Percentiles rank a stretch among this genome's conserved stretches.
Evolutionary conservation across 2,888 invertebrate species (phyloP).

Genomic region (Eumerus sabulonum): DNA sequence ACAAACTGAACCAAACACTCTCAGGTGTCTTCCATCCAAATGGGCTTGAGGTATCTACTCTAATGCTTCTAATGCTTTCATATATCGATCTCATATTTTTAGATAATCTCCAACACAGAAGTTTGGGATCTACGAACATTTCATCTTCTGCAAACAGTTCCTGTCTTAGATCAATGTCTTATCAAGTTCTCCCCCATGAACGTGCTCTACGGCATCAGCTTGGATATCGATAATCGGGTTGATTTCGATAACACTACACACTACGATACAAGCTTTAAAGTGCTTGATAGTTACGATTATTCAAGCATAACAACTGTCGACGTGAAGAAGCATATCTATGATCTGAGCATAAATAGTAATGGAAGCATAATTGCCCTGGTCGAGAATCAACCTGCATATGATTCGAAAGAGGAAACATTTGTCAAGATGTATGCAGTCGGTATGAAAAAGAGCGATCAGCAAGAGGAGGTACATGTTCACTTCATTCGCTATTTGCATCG

Average conservation of each 20-base stretch:
- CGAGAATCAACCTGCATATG: conserved; percentile 92
- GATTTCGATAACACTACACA: conserved; percentile 87
- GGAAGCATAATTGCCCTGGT: conserved; percentile 95
- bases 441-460: conserved; percentile 90
- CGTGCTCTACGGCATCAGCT: conserved; percentile 91
- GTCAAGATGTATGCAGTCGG: conserved; percentile 97
- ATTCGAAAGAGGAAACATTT: conserved; percentile 91
- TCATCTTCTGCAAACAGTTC: conserved; percentile 95
- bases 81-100: conserved; percentile 65
- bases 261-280: conserved; percentile 95
- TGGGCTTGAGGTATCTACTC: conserved; percentile 87
- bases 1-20: conserved; percentile 96
- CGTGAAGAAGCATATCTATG: conserved; percentile 93
- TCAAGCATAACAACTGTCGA: conserved; percentile 96
- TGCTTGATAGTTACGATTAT: conserved; percentile 96
- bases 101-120: conserved; percentile 97
- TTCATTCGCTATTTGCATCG: conserved; percentile 64
- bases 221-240: conserved; percentile 85
- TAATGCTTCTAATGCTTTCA: conserved; percentile 36
- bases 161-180: conserved; percentile 92
- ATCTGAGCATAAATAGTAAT: conserved; percentile 88
- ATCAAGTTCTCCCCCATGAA: conserved; percentile 92
- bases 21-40: conserved; percentile 98
- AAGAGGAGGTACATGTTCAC: conserved; percentile 85
- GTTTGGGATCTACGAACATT: conserved; percentile 98